These are phyloP conservation scores for Yponomeuta cagnagella DNA, from an alignment of 2,888 invertebrate species.

Conservation along the genomic window DNA sequence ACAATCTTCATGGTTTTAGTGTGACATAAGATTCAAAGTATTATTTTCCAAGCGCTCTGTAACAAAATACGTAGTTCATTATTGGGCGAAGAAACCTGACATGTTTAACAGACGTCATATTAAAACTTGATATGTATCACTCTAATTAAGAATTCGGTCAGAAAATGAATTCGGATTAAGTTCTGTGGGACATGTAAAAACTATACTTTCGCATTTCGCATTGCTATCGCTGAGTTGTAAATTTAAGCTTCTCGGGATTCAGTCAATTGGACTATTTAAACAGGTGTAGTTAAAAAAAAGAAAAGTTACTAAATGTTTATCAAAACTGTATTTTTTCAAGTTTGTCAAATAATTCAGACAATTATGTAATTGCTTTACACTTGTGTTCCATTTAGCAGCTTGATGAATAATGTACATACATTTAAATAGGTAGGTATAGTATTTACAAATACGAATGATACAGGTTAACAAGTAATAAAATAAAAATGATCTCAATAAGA, in stretches of 20 bases:
- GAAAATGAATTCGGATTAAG: neutral
- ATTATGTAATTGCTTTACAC: neutral
- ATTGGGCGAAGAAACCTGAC: neutral
- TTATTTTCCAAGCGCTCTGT: neutral
- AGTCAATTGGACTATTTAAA: neutral
- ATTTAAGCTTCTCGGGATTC: neutral
- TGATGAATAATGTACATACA: constrained; percentile 13
- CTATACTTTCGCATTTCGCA: neutral
- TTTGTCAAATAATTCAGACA: neutral
- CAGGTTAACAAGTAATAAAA: constrained; percentile 54
- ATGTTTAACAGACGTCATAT: neutral
- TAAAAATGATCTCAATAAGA: constrained; percentile 61
- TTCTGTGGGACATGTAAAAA: neutral
- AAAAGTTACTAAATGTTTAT: neutral
- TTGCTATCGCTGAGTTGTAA: neutral
- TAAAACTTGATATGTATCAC: constrained; percentile 13
- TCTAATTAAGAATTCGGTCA: neutral
- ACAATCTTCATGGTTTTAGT: neutral
- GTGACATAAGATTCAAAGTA: neutral
- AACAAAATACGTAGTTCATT: neutral
- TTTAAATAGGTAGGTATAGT: constrained; percentile 14
- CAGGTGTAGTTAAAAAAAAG: neutral
- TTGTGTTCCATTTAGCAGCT: constrained; percentile 2
- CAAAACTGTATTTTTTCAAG: neutral
- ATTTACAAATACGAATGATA: constrained; percentile 53